These are phyloP conservation scores for Heliconius himera DNA, from an alignment of 1,140 invertebrate species.

Conservation along the genomic window DNA sequence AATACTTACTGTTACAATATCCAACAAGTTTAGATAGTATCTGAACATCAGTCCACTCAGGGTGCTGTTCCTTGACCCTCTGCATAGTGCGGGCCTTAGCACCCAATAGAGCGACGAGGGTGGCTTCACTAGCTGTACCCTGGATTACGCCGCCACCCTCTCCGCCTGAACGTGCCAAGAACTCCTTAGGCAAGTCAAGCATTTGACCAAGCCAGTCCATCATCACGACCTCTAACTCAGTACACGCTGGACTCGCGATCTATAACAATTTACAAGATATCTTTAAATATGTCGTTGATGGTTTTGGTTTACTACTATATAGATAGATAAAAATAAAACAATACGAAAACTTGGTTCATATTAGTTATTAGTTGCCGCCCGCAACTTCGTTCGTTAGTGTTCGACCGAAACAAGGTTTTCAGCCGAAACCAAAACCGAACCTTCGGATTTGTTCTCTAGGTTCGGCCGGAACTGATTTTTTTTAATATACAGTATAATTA, in stretches of 20 bases:
- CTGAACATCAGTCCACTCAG: conserved; percentile 90
- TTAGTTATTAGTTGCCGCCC: too few relatives aligned
- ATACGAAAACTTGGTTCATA: too few relatives aligned
- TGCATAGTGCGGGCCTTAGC: conserved; percentile 91
- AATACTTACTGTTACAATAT: conserved; percentile 84
- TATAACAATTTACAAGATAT: conserved; percentile 65
- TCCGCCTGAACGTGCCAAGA: conserved; percentile 90
- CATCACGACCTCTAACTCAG: conserved; percentile 98
- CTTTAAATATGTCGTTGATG: too few relatives aligned
- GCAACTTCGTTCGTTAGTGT: too few relatives aligned
- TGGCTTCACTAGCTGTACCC: conserved; percentile 94
- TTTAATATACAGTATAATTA: too few relatives aligned
- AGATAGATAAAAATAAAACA: too few relatives aligned
- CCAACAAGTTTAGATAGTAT: conserved; percentile 94
- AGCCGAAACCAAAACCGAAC: too few relatives aligned
- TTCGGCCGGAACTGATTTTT: too few relatives aligned
- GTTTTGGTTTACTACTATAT: too few relatives aligned
- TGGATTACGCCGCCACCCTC: conserved; percentile 96
- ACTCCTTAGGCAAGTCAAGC: conserved; percentile 93
- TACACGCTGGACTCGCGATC: conserved; percentile 98
- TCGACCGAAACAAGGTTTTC: too few relatives aligned
- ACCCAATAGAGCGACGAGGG: conserved; percentile 93
- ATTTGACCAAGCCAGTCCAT: conserved; percentile 99
- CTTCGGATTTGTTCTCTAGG: too few relatives aligned
- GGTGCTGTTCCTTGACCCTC: conserved; percentile 86